phyloP scores from a whole-genome alignment of 37 sponge, comb jelly and placozoan genomes.

The Mnemiopsis leidyi region DNA sequence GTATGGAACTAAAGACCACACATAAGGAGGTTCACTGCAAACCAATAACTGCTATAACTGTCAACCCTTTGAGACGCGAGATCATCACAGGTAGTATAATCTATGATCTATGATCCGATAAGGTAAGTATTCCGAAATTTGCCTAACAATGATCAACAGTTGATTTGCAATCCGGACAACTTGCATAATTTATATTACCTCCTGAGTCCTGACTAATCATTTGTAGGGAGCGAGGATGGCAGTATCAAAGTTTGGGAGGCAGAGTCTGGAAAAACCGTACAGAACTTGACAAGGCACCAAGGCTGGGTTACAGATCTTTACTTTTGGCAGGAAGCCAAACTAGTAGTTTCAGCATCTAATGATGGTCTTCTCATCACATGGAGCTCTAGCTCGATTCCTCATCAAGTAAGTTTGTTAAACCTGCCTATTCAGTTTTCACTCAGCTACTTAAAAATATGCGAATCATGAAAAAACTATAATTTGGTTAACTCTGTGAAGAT shows the following conservation, averaged over 20 bases:
- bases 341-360: constrained; percentile 51
- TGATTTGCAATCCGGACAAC: too few species aligned
- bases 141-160: too few species aligned
- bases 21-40: constrained; percentile 45
- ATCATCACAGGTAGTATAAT: constrained; percentile 27
- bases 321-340: constrained; percentile 56
- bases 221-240: constrained; percentile 47
- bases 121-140: too few species aligned
- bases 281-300: background rate
- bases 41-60: constrained; percentile 48
- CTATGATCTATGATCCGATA: background rate
- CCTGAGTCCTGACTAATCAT: too few species aligned
- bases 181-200: too few species aligned
- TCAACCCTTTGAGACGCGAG: constrained; percentile 29
- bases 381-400: constrained; percentile 25
- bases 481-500: too few species aligned
- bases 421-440: background rate
- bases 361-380: constrained; percentile 39
- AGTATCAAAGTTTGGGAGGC: constrained; percentile 58
- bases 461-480: background rate
- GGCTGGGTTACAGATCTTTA: constrained; percentile 43
- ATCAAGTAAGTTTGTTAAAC: background rate
- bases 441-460: background rate
- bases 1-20: constrained; percentile 48
- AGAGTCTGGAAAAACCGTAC: constrained; percentile 61